A percentile compares a stretch with the other conserved stretches of the same genome.
These are phyloP conservation scores for Chesias legatella DNA, from an alignment of 2,888 invertebrate genomes.

Conservation along the genomic window DNA sequence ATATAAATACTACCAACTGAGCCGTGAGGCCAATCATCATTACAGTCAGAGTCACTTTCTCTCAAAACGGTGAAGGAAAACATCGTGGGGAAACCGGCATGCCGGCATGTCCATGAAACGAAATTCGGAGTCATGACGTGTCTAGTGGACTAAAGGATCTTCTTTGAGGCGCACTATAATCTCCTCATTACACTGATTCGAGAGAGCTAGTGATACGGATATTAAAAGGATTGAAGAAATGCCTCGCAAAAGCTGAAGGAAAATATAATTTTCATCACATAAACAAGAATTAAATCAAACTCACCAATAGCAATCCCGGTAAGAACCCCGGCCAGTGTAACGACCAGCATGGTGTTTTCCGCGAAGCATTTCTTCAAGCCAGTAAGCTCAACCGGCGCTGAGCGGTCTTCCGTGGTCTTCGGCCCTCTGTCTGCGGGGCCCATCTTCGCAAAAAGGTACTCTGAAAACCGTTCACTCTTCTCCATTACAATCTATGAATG, in stretches of 20 bases:
- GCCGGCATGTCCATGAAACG: no score
- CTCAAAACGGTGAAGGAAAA: no score
- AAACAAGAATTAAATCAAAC: slow-evolving; percentile 23
- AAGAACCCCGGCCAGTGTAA: slow-evolving; percentile 89
- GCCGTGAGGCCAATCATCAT: no score
- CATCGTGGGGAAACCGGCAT: no score
- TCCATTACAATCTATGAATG: slow-evolving; percentile 73
- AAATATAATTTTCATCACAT: background rate
- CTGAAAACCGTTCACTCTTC: slow-evolving; percentile 86
- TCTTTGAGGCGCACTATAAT: no score
- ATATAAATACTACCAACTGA: no score
- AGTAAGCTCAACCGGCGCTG: slow-evolving; percentile 83
- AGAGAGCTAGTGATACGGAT: no score
- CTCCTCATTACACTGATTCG: no score
- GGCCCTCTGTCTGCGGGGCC: slow-evolving; percentile 82
- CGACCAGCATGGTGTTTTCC: slow-evolving; percentile 88
- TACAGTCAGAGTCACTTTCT: no score
- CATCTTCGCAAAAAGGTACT: slow-evolving; percentile 91
- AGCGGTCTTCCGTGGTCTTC: slow-evolving; percentile 81
- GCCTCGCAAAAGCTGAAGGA: background rate
- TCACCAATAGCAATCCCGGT: slow-evolving; percentile 87
- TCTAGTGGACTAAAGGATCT: no score
- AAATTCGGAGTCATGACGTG: no score
- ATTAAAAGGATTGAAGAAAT: no score
- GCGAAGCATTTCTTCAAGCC: slow-evolving; percentile 85